Conservation (phyloP, 1,140 invertebrate genomes). For the Leptinotarsa undecemlineata region DNA sequence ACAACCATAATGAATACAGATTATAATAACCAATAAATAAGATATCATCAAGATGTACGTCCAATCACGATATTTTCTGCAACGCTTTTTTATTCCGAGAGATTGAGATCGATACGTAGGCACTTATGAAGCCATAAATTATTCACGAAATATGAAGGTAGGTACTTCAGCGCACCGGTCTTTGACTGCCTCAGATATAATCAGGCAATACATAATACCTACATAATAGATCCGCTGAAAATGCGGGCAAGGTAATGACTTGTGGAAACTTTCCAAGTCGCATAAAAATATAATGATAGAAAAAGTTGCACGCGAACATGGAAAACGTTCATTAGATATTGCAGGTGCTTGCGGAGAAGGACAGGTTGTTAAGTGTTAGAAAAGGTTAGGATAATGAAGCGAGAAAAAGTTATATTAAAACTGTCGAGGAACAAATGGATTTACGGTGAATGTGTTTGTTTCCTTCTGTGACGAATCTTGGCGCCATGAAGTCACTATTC, state of each 20-base stretch:
- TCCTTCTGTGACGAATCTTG: no score
- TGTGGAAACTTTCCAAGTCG: neutral
- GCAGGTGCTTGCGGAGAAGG: neutral
- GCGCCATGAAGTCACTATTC: no score
- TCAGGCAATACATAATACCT: slow-evolving; percentile 6
- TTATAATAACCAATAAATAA: no score
- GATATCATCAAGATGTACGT: no score
- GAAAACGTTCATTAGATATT: neutral
- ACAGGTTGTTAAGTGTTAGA: neutral
- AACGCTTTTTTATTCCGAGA: no score
- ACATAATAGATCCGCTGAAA: slow-evolving; percentile 3
- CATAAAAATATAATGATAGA: slow-evolving; percentile 1
- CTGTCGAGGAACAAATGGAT: no score
- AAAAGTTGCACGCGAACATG: slow-evolving; percentile 5
- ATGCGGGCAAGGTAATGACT: slow-evolving; percentile 7
- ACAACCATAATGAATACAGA: no score
- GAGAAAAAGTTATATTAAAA: no score
- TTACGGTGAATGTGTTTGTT: no score
- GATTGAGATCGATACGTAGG: no score
- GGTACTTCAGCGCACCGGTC: neutral
- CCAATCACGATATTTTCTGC: no score
- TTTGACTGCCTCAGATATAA: neutral
- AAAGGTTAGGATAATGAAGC: no score
- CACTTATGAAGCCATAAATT: neutral
- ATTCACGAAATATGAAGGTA: slow-evolving; percentile 6